Percentiles rank a stretch among this genome's conserved stretches.
Conservation (phyloP, 1,140 invertebrate genomes). For the Helicorthomorpha holstii region DNA sequence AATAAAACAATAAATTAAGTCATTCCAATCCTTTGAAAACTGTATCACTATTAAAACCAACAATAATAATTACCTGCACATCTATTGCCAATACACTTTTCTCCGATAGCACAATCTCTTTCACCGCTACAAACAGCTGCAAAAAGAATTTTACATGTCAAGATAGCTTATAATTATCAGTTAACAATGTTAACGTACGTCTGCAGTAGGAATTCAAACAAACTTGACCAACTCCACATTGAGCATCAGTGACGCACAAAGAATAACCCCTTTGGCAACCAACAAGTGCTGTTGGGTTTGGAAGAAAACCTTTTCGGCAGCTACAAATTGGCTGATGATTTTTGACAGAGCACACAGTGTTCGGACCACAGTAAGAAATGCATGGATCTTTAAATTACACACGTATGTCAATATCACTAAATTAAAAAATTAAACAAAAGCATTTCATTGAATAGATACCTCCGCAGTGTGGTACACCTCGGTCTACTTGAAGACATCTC, state of each 20-base stretch:
- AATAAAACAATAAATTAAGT: not conserved
- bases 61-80: slow-evolving; percentile 10
- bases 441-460: slow-evolving; percentile 4
- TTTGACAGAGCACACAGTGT: slow-evolving; percentile 54
- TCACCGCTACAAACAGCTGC: slow-evolving; percentile 54
- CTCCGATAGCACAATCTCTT: slow-evolving; percentile 58
- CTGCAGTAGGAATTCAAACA: slow-evolving; percentile 69
- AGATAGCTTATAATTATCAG: not conserved
- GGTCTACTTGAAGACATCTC: slow-evolving; percentile 35
- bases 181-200: slow-evolving; percentile 19
- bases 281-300: slow-evolving; percentile 35
- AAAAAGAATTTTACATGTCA: slow-evolving; percentile 13
- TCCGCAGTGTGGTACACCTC: slow-evolving; percentile 39
- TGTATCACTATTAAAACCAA: not conserved
- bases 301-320: slow-evolving; percentile 52
- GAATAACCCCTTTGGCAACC: slow-evolving; percentile 51
- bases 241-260: slow-evolving; percentile 46
- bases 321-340: slow-evolving; percentile 53
- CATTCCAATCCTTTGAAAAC: not conserved
- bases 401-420: too few species aligned
- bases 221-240: slow-evolving; percentile 49
- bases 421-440: too few species aligned
- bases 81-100: slow-evolving; percentile 56
- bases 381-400: slow-evolving; percentile 4
- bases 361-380: slow-evolving; percentile 54